Conservation (phyloP, 2,797 vertebrate genomes). For the Thalassophryne amazonica region DNA sequence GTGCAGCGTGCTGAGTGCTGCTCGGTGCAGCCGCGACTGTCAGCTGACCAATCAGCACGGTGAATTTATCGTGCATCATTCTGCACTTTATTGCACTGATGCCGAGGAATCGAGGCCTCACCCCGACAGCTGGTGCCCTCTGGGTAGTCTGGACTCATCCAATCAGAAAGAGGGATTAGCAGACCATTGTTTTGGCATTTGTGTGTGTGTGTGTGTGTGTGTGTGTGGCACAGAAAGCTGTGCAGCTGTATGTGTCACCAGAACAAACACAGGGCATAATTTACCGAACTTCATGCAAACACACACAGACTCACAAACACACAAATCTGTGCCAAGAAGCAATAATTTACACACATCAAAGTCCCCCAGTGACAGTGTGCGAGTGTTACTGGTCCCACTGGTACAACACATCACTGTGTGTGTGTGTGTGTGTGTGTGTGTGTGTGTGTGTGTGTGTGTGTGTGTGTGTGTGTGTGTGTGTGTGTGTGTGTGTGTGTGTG, state of each 20-base stretch:
- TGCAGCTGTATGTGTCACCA: too few relatives aligned
- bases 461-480: not conserved
- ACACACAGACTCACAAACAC: not conserved
- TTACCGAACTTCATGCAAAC: too few relatives aligned
- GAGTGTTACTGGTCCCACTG: slow-evolving; percentile 9
- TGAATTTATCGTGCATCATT: not conserved
- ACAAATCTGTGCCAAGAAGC: slow-evolving; percentile 7
- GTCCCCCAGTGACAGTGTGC: slow-evolving; percentile 11
- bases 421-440: slow-evolving; percentile 1
- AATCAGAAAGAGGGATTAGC: slow-evolving; percentile 78
- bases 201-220: slow-evolving; percentile 31
- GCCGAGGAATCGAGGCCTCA: slow-evolving; percentile 70
- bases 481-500: not conserved
- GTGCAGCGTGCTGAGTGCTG: slow-evolving; percentile 28
- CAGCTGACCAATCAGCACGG: slow-evolving; percentile 14
- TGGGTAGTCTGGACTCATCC: slow-evolving; percentile 77
- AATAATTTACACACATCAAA: slow-evolving; percentile 28
- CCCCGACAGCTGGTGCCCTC: slow-evolving; percentile 80
- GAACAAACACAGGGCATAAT: too few relatives aligned
- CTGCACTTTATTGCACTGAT: slow-evolving; percentile 19
- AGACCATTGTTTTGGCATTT: slow-evolving; percentile 76
- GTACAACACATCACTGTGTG: slow-evolving; percentile 18
- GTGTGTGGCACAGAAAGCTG: not conserved
- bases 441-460: not conserved
- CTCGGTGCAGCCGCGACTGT: not conserved